Conservation (phyloP, 2,888 invertebrate genomes). For the Lutraria lutraria region DNA sequence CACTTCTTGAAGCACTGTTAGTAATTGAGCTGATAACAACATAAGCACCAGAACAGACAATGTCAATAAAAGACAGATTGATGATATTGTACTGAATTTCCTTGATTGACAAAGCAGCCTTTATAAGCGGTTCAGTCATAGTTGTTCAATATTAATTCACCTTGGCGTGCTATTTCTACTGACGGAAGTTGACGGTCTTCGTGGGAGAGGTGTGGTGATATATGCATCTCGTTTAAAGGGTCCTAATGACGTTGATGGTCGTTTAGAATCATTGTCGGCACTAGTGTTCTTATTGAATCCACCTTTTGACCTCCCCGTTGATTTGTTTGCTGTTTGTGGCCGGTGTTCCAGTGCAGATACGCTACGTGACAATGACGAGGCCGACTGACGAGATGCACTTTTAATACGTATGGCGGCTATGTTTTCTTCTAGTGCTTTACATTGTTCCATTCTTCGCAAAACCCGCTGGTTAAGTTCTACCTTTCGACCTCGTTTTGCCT, state of each 20-base stretch:
- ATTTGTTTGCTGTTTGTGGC: conserved; percentile 32
- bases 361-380: neutral
- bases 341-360: neutral
- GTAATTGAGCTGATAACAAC: neutral
- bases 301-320: conserved; percentile 12
- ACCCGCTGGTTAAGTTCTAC: conserved; percentile 66
- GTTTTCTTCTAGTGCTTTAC: conserved; percentile 64
- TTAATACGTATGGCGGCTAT: conserved; percentile 55
- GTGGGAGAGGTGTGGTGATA: conserved; percentile 26
- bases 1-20: neutral
- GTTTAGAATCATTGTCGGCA: neutral
- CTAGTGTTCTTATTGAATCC: neutral
- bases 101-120: conserved; percentile 13
- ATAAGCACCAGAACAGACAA: neutral
- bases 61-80: neutral
- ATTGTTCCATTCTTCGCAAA: conserved; percentile 69
- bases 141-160: neutral
- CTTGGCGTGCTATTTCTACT: conserved; percentile 20
- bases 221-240: conserved; percentile 27
- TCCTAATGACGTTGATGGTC: conserved; percentile 23
- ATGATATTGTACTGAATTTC: neutral
- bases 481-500: conserved; percentile 71
- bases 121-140: neutral
- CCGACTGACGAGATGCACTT: conserved; percentile 24
- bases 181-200: conserved; percentile 30